phyloP scores from a whole-genome alignment of 1,140 invertebrate species.

The Chrysoperla carnea region DNA sequence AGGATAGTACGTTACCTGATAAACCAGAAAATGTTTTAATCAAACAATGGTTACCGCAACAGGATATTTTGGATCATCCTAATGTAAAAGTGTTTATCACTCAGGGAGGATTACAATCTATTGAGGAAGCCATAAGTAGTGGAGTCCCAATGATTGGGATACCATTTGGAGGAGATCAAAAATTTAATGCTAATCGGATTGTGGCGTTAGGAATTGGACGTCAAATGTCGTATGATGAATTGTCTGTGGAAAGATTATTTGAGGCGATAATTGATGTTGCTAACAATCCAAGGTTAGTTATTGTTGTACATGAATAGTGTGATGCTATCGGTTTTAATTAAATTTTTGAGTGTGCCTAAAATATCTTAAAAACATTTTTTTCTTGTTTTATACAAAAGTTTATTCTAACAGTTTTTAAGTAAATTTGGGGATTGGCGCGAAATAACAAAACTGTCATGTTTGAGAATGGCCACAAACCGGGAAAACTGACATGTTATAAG shows the following conservation, averaged over 20 bases:
- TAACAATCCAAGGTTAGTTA: constrained; percentile 3
- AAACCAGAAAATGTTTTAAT: constrained; percentile 31
- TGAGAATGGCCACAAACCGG: too few relatives aligned
- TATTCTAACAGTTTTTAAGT: too few relatives aligned
- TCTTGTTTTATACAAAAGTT: too few relatives aligned
- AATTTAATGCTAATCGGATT: constrained; percentile 11
- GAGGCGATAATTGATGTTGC: constrained; percentile 10
- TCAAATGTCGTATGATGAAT: constrained; percentile 10
- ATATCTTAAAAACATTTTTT: too few relatives aligned
- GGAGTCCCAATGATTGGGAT: constrained; percentile 31
- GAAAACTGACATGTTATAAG: too few relatives aligned
- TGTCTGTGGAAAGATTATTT: constrained; percentile 14
- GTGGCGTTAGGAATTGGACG: constrained; percentile 14
- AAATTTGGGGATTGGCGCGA: too few relatives aligned
- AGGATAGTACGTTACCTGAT: constrained; percentile 23
- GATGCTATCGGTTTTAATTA: too few relatives aligned
- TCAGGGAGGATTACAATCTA: constrained; percentile 31
- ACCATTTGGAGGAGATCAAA: constrained; percentile 25
- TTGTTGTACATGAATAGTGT: too few relatives aligned
- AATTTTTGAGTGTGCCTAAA: too few relatives aligned
- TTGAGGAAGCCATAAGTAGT: constrained; percentile 29
- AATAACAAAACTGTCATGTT: too few relatives aligned
- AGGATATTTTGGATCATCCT: constrained; percentile 18
- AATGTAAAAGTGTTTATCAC: constrained; percentile 29
- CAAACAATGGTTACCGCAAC: constrained; percentile 40